phyloP scores from a whole-genome alignment of 2,113 vertebrate genomes.

The Triplophysa tibetana region DNA sequence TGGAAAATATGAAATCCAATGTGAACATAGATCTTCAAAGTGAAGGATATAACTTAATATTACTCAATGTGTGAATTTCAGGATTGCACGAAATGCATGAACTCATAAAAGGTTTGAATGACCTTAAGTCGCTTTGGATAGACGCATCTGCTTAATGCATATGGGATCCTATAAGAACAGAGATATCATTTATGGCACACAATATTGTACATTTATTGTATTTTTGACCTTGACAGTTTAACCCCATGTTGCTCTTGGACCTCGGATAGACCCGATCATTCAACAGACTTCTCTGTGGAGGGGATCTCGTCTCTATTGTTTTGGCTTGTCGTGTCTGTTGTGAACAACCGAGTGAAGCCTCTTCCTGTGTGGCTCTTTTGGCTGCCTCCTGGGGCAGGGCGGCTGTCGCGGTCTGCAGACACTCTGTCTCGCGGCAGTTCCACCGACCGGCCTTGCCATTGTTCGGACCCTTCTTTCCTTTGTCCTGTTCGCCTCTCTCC shows the following conservation, averaged over 20 bases:
- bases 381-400: slow-evolving; percentile 58
- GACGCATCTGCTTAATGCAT: too few relatives aligned
- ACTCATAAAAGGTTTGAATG: too few relatives aligned
- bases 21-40: too few relatives aligned
- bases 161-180: too few relatives aligned
- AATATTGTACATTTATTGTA: neutral
- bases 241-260: slow-evolving; percentile 1
- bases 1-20: too few relatives aligned
- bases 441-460: slow-evolving; percentile 73
- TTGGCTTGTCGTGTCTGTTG: slow-evolving; percentile 37
- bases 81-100: too few relatives aligned
- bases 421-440: slow-evolving; percentile 73
- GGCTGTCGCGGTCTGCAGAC: slow-evolving; percentile 65
- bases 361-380: slow-evolving; percentile 75
- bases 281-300: neutral
- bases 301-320: slow-evolving; percentile 34
- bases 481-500: slow-evolving; percentile 60
- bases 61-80: too few relatives aligned
- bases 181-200: neutral
- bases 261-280: slow-evolving; percentile 16
- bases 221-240: neutral
- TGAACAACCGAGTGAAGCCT: slow-evolving; percentile 63
- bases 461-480: slow-evolving; percentile 68
- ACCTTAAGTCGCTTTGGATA: too few relatives aligned
- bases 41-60: too few relatives aligned